These are phyloP conservation scores for Silurus aristotelis DNA, from an alignment of 2,797 vertebrate species.

Conservation along the genomic window DNA sequence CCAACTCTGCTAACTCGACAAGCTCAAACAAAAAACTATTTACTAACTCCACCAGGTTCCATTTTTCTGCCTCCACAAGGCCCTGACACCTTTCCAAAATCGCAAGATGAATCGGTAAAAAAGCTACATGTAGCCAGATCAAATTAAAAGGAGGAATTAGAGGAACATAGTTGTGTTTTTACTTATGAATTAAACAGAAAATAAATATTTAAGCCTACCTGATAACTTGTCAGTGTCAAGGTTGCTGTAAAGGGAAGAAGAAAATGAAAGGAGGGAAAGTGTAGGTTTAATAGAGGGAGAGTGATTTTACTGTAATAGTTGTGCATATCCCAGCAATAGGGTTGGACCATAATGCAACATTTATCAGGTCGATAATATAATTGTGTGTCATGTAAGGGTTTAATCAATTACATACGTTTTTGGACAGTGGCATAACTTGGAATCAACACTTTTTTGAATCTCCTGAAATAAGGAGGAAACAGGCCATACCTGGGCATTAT, in stretches of 20 bases:
- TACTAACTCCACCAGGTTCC: not conserved
- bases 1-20: not conserved
- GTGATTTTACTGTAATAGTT: not conserved
- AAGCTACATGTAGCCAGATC: not conserved
- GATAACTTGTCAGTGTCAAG: conserved; percentile 57
- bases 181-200: conserved; percentile 1
- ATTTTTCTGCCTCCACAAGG: not conserved
- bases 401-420: not conserved
- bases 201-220: conserved; percentile 45
- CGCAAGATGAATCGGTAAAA: not conserved
- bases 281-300: not conserved
- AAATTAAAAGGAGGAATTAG: not conserved
- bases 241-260: conserved; percentile 46
- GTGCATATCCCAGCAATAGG: not conserved
- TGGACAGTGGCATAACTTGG: not conserved
- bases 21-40: not conserved
- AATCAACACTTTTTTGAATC: not conserved
- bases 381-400: not conserved
- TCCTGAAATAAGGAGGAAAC: not conserved
- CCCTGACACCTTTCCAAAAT: not conserved
- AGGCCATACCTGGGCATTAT: not conserved
- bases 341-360: not conserved
- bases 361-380: not conserved
- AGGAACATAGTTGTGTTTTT: not conserved
- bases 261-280: conserved; percentile 36